A percentile compares a stretch with the other conserved stretches of the same genome.
Conservation (phyloP, 2,888 invertebrate genomes). For the Meiosimyza decipiens region DNA sequence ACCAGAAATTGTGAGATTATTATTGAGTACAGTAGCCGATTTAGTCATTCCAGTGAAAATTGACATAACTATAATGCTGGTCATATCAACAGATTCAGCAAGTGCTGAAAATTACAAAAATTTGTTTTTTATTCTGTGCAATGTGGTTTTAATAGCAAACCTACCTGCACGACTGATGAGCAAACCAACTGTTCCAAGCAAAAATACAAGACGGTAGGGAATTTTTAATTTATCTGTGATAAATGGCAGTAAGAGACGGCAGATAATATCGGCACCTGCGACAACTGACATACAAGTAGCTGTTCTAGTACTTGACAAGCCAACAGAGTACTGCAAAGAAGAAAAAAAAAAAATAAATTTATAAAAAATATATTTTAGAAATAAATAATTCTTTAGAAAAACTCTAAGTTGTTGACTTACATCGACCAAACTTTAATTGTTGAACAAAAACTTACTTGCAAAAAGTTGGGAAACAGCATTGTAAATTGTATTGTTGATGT, state of each 20-base stretch:
- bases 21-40: conserved; percentile 79
- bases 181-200: conserved; percentile 72
- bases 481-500: conserved; percentile 78
- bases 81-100: conserved; percentile 71
- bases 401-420: background rate
- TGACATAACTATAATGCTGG: conserved; percentile 70
- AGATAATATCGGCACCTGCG: conserved; percentile 75
- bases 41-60: conserved; percentile 77
- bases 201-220: conserved; percentile 73
- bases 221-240: conserved; percentile 73
- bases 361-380: no score
- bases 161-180: conserved; percentile 65
- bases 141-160: conserved; percentile 13
- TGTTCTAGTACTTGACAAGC: conserved; percentile 69
- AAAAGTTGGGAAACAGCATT: conserved; percentile 76
- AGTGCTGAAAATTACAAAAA: conserved; percentile 66
- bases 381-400: no score
- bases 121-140: background rate
- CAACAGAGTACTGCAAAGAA: conserved; percentile 55
- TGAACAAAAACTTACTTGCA: conserved; percentile 67
- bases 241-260: conserved; percentile 74
- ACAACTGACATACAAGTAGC: conserved; percentile 79
- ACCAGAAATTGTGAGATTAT: conserved; percentile 77
- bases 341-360: conserved; percentile 13
- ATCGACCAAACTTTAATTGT: background rate